Percentiles rank a stretch among this genome's conserved stretches.
phyloP scores from a whole-genome alignment of 1,140 invertebrate genomes.

The Ooceraea biroi region DNA sequence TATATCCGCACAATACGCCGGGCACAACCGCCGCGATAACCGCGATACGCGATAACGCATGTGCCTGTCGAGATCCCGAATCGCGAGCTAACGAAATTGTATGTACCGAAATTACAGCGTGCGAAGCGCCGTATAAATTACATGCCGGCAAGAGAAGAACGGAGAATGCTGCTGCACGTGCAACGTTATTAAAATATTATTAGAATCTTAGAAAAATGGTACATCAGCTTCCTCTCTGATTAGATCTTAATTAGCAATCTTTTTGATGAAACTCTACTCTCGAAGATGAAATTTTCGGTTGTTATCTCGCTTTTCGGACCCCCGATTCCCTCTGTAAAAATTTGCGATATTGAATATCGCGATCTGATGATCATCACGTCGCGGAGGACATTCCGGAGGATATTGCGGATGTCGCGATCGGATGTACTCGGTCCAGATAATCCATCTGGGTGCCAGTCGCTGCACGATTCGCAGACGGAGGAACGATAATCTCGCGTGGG shows the following conservation, averaged over 20 bases:
- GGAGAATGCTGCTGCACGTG: too few species aligned
- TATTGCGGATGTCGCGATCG: neutral
- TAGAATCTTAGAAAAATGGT: neutral
- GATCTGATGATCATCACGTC: too few species aligned
- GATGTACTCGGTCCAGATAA: neutral
- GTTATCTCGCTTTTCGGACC: too few species aligned
- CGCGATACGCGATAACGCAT: neutral
- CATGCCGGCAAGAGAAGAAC: too few species aligned
- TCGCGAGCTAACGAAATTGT: neutral
- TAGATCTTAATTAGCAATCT: neutral
- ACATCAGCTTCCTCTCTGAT: too few species aligned
- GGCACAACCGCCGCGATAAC: conserved; percentile 4
- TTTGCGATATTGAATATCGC: too few species aligned
- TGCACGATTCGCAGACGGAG: neutral
- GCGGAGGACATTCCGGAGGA: too few species aligned
- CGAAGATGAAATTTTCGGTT: neutral
- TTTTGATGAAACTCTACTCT: neutral
- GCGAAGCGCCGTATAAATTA: too few species aligned
- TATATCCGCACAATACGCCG: conserved; percentile 24
- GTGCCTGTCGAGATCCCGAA: neutral
- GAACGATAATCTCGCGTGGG: neutral
- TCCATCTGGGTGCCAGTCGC: too few species aligned
- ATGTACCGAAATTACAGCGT: neutral
- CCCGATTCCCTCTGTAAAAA: too few species aligned
- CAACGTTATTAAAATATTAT: neutral